phyloP scores from a whole-genome alignment of 1,140 invertebrate species.

The Rhizoglyphus robini region DNA sequence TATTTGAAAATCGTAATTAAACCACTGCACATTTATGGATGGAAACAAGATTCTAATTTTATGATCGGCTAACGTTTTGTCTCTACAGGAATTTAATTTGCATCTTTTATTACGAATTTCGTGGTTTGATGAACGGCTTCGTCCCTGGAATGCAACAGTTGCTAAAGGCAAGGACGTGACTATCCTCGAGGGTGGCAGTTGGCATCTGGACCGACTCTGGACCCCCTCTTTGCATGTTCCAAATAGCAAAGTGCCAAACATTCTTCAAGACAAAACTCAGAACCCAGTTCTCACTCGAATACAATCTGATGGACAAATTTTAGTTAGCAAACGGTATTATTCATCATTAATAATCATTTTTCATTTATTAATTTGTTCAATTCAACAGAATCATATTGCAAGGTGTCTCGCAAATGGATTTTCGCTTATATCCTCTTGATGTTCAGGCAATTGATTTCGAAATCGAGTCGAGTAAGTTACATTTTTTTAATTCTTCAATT shows the following conservation, averaged over 20 bases:
- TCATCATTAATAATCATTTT: neutral
- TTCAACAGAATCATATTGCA: neutral
- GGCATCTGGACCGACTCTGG: slow-evolving; percentile 12
- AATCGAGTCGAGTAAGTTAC: slow-evolving; percentile 43
- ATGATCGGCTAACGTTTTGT: no score
- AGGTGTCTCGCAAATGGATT: neutral
- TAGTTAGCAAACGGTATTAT: slow-evolving; percentile 10
- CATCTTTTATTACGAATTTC: slow-evolving; percentile 8
- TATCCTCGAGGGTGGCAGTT: slow-evolving; percentile 7
- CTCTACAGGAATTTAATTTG: slow-evolving; percentile 16
- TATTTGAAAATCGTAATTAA: no score
- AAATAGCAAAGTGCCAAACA: slow-evolving; percentile 10
- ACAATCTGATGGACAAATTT: slow-evolving; percentile 7
- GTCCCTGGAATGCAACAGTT: neutral
- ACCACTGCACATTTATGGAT: no score
- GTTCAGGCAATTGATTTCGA: slow-evolving; percentile 45
- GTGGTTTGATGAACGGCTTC: slow-evolving; percentile 9
- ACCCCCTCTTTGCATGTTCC: neutral
- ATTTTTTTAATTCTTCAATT: neutral
- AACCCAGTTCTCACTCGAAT: slow-evolving; percentile 9
- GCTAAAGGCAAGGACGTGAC: neutral
- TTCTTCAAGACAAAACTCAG: neutral
- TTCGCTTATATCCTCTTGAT: slow-evolving; percentile 40
- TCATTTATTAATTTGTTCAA: slow-evolving; percentile 2
- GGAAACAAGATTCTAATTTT: no score